phyloP scores from a whole-genome alignment of 2,113 vertebrate genomes.

The Centropristis striata region DNA sequence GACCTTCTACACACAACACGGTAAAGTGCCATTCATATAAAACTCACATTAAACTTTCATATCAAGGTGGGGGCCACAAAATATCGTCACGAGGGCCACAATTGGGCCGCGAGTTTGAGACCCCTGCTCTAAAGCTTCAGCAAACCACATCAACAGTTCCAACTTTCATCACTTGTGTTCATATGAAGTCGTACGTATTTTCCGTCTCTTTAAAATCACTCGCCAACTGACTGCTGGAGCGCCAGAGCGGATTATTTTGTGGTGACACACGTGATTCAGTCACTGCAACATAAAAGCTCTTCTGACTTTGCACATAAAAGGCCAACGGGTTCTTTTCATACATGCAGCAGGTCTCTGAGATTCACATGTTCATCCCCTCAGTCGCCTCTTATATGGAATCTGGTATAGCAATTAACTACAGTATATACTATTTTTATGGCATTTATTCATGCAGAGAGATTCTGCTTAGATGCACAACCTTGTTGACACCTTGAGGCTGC shows the following conservation, averaged over 20 bases:
- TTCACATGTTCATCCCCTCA: neutral
- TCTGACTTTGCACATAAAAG: neutral
- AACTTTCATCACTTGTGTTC: neutral
- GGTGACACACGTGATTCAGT: too few species aligned
- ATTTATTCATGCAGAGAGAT: neutral
- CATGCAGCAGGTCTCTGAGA: neutral
- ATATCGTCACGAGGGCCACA: too few species aligned
- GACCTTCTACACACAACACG: too few species aligned
- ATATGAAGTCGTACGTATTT: neutral
- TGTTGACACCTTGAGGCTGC: too few species aligned
- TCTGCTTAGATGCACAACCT: too few species aligned
- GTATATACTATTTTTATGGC: neutral
- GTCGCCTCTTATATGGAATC: neutral
- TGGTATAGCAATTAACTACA: neutral
- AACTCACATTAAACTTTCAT: too few species aligned
- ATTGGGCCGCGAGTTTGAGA: too few species aligned
- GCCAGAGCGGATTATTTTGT: too few species aligned
- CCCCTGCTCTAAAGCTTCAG: neutral
- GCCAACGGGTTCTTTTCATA: neutral
- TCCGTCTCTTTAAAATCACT: neutral
- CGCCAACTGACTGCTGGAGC: neutral
- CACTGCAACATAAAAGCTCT: neutral
- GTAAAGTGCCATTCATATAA: too few species aligned
- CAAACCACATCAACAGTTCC: neutral
- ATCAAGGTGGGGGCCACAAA: too few species aligned